A percentile compares a stretch with the other conserved stretches of the same genome.
These are phyloP conservation scores for Rachycentron canadum DNA, from an alignment of 2,797 vertebrate species.

Conservation along the genomic window DNA sequence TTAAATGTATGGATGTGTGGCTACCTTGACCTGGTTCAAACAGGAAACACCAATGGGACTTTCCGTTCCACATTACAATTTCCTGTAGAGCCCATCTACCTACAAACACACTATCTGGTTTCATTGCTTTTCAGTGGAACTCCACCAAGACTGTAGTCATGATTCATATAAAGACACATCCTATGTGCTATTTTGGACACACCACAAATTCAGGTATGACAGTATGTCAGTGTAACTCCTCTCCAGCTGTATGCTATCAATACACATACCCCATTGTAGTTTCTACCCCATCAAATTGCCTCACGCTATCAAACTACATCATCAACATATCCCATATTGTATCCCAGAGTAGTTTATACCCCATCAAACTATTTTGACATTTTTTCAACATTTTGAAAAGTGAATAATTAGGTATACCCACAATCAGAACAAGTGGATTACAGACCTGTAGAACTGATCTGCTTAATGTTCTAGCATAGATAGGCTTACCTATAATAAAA, in stretches of 20 bases:
- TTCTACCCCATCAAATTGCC: too few relatives aligned
- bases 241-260: not conserved
- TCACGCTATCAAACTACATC: not conserved
- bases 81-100: slow-evolving; percentile 66
- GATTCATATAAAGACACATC: not conserved
- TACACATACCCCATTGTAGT: too few relatives aligned
- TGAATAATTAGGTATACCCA: not conserved
- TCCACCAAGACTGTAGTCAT: not conserved
- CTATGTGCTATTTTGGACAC: too few relatives aligned
- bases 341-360: not conserved
- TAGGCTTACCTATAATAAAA: too few relatives aligned
- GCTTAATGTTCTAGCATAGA: not conserved
- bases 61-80: slow-evolving; percentile 50
- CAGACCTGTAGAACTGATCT: not conserved
- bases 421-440: not conserved
- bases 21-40: slow-evolving; percentile 14
- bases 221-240: not conserved
- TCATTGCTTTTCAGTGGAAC: not conserved
- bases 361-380: not conserved
- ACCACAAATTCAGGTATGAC: slow-evolving; percentile 3
- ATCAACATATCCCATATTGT: not conserved
- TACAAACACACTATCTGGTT: slow-evolving; percentile 6
- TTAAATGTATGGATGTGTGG: slow-evolving; percentile 16
- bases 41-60: slow-evolving; percentile 66
- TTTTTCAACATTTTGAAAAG: not conserved